Evolutionary conservation across 1,140 invertebrate species (phyloP).

Genomic region (Tenebrio molitor): DNA sequence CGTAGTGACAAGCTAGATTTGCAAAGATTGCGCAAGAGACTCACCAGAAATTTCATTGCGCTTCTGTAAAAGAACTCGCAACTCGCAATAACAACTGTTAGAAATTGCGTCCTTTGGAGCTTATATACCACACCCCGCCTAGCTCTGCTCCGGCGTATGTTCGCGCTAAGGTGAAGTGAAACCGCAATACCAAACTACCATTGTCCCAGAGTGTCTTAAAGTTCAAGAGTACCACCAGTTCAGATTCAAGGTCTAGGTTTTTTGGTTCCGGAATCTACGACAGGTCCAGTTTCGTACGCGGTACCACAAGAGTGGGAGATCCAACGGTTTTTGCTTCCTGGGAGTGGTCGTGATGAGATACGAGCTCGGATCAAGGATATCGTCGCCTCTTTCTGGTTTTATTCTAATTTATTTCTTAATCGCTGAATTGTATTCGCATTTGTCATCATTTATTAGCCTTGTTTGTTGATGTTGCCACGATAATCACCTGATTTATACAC

Average conservation of each 20-base stretch:
- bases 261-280: constrained; percentile 26
- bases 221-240: constrained; percentile 19
- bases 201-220: constrained; percentile 6
- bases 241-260: constrained; percentile 43
- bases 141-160: constrained; percentile 28
- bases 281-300: constrained; percentile 14
- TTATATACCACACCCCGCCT: constrained; percentile 58
- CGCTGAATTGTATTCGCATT: constrained; percentile 3
- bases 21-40: constrained; percentile 27
- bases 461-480: background rate
- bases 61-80: constrained; percentile 58
- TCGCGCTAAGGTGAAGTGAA: constrained; percentile 28
- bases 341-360: constrained; percentile 40
- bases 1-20: no score
- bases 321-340: constrained; percentile 12
- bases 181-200: constrained; percentile 1
- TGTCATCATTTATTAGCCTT: background rate
- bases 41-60: constrained; percentile 57
- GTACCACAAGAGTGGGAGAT: background rate
- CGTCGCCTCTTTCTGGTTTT: constrained; percentile 6
- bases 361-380: constrained; percentile 18
- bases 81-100: constrained; percentile 57
- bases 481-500: no score
- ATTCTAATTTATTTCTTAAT: constrained; percentile 34
- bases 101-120: constrained; percentile 52